Base-by-base conservation (phyloP, 2,113 vertebrate genomes). In the Datnioides undecimradiatus region DNA sequence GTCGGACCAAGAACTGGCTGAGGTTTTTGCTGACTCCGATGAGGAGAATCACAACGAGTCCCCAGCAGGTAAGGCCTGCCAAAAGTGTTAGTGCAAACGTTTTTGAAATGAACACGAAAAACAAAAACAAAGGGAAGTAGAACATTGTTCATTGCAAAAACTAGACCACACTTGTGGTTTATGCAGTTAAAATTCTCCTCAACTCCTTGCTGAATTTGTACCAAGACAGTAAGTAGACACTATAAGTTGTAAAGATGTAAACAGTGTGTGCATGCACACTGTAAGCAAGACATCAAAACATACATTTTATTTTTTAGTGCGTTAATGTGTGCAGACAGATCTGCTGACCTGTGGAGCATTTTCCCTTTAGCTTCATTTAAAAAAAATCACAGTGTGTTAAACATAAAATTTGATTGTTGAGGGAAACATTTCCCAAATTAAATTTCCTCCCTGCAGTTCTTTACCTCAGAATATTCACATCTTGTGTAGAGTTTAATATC, bases 1-100 rank as follows among this genome's bases (percentile, higher is more conserved):
- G 97, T 99, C 97, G 0, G 98, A 99, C 92, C 98, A 98, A 88
- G 98, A 99, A 89, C 95, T 98, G 82, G 97, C 97, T 0, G 98
- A 99, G 71, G 98, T 99, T 54, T 99, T 99, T 27, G 97, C 93
- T 0, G 98, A 99, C 84, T 99, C 98, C 0, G 98, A 99, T 12
- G 98, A 99, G 0, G 98, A 99, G 86, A 98, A 96, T 68, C 91
- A 95, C 36, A 95, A 94, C 4, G 97, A 98, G 10, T 89, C 94
- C 0, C 93, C 95, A 7, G 90, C 95, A 88, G 97, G 98, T 99
- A 87, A 95, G 95, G 23, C 29, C 11, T 25, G n/a, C 17, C 60
- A 25, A 62, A 21, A 29, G 8, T n/a, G 14, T 9, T 52, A 34
- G 31, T n/a, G 6, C 8, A 52, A 1, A 52, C 65, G 2, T 52